Base-by-base conservation (phyloP, 2,113 vertebrate genomes). In the Nycticryphes semicollaris region DNA sequence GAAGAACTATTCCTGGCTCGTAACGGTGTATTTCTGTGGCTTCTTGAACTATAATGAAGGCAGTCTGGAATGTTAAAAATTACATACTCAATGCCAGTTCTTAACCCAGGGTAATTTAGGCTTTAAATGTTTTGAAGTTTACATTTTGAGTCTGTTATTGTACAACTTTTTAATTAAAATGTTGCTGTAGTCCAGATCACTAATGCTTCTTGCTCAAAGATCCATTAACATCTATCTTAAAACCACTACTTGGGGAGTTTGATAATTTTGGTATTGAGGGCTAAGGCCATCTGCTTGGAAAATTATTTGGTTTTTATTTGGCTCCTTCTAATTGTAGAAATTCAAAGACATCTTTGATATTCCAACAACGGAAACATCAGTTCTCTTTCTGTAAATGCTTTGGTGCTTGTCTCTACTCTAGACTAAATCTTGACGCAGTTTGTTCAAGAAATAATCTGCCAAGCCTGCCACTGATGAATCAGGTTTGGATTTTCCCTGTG, bases 1-100 rank as follows among this genome's bases (percentile, higher is more conserved):
- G 97, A 98, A 97, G 94, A 97, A 97, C 98, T 98, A 98, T 98
- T 98, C 97, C 98, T 98, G 98, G 98, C 98, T 96, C 90, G 3
- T 93, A 93, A 84, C 84, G 95, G 94, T 93, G 97, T 98, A 98
- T 99, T 98, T 98, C 98, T 99, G 99, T 84, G 98, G 98, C 97
- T 97, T 97, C 97, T 93, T 93, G 96, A 89, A 96, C 98, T 98
- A 96, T 97, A 97, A 97, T 96, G 96, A 98, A 97, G 96, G 97
- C 96, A 90, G 96, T 95, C 95, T 97, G 97, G 98, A 98, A 98
- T 98, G 98, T 95, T 87, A 97, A 97, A 97, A 98, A 98, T 95
- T 85, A 90, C 92, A 85, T 24, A 3, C 73, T 82, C 85, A 4
- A 16, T 97, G 96, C 95, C 96, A 97, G 96, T 59, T 96, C 98